phyloP scores from a whole-genome alignment of 1,140 invertebrate genomes.

The Rhizoglyphus robini region DNA sequence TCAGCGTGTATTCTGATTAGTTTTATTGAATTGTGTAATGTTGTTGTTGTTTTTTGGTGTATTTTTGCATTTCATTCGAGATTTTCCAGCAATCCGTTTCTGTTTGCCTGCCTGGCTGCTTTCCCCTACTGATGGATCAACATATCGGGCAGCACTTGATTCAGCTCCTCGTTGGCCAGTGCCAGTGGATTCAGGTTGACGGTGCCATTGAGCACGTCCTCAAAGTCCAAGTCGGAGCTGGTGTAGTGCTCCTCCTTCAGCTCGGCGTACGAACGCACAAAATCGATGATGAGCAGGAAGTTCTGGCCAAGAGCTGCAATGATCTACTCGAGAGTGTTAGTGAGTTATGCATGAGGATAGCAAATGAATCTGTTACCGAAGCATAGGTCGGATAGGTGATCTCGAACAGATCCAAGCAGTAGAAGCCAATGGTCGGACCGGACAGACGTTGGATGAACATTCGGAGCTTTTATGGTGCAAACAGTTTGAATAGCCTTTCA shows the following conservation, averaged over 20 bases:
- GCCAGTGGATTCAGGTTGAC: neutral
- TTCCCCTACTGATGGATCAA: too few relatives aligned
- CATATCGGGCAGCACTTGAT: neutral
- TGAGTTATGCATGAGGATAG: neutral
- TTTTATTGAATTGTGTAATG: too few relatives aligned
- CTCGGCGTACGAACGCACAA: constrained; percentile 20
- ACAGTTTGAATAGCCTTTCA: too few relatives aligned
- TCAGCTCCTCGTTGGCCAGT: neutral
- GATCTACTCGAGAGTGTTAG: neutral
- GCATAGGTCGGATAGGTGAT: constrained; percentile 19
- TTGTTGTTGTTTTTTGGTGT: too few relatives aligned
- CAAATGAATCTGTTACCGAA: neutral
- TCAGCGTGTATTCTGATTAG: too few relatives aligned
- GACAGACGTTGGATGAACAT: constrained; percentile 23
- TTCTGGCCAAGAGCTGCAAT: constrained; percentile 21
- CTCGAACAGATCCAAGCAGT: constrained; percentile 22
- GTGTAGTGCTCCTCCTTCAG: constrained; percentile 16
- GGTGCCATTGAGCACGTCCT: constrained; percentile 9
- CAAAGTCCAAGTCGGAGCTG: neutral
- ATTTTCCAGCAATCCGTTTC: too few relatives aligned
- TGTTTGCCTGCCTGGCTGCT: too few relatives aligned
- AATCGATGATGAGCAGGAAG: constrained; percentile 22
- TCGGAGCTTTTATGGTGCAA: constrained; percentile 6
- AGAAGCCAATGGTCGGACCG: constrained; percentile 21
- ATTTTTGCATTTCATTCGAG: too few relatives aligned